Percentiles rank a stretch among this genome's conserved stretches.
These are phyloP conservation scores for Orientallactaga sibirica DNA, from an alignment of 2,797 vertebrate genomes.

Conservation along the genomic window DNA sequence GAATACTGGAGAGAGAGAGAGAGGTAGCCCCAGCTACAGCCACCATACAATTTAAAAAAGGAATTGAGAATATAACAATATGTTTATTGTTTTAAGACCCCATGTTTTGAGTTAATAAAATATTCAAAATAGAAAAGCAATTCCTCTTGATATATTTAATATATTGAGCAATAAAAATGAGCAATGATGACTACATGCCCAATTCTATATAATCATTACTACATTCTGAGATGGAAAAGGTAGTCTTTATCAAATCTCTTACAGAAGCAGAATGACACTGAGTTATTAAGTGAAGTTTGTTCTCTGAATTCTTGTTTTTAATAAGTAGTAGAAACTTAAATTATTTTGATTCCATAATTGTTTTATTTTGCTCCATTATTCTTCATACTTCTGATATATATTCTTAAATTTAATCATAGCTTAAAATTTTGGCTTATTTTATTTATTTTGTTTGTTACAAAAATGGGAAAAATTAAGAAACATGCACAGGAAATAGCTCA, in stretches of 20 bases:
- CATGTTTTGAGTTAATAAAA: background rate
- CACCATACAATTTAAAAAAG: background rate
- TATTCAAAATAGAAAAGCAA: no score
- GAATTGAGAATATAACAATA: background rate
- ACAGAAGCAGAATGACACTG: background rate
- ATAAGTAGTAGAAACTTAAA: background rate
- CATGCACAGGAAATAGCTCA: background rate
- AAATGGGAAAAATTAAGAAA: background rate
- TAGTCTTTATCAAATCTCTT: background rate
- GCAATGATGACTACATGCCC: background rate
- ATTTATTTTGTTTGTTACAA: no score
- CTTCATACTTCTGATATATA: background rate
- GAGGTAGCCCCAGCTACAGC: no score
- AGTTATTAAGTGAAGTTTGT: background rate
- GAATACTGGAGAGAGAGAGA: background rate
- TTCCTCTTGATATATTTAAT: background rate
- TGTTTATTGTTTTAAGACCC: background rate
- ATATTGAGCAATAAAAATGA: background rate
- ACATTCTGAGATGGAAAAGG: background rate
- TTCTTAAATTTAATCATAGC: background rate
- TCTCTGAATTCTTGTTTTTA: background rate
- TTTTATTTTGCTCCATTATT: background rate
- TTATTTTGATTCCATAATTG: background rate
- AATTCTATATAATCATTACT: background rate
- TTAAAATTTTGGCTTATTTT: background rate